These are phyloP conservation scores for Dolichallabes microphthalmus DNA, from an alignment of 2,113 vertebrate species.

Conservation along the genomic window DNA sequence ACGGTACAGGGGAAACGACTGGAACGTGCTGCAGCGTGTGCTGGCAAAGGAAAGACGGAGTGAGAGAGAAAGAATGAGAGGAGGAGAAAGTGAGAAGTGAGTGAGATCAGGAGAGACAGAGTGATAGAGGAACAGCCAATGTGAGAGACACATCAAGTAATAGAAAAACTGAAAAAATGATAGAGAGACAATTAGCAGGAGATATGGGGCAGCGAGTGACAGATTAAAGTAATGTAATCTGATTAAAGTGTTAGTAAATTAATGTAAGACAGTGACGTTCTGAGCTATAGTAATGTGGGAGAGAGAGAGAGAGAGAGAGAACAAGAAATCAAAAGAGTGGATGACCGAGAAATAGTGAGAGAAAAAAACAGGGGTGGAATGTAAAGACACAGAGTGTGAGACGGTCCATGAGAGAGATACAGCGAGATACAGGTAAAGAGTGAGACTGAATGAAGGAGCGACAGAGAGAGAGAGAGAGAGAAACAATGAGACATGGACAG, in stretches of 20 bases:
- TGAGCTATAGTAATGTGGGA: neutral
- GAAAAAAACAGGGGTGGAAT: neutral
- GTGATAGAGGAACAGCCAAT: neutral
- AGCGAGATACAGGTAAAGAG: neutral
- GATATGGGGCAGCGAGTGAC: neutral
- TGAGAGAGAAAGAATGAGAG: neutral
- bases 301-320: neutral
- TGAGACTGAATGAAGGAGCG: neutral
- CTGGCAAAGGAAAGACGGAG: slow-evolving; percentile 23
- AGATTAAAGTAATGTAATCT: neutral
- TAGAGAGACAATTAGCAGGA: neutral
- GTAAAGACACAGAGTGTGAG: neutral
- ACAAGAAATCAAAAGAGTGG: neutral
- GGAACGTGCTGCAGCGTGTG: slow-evolving; percentile 36
- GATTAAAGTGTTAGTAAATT: too few relatives aligned
- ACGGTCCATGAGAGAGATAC: neutral
- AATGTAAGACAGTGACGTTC: neutral
- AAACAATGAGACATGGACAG: neutral
- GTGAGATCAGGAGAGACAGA: neutral
- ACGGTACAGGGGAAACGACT: neutral
- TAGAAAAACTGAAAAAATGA: neutral
- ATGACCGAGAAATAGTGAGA: too few relatives aligned
- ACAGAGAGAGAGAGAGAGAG: neutral
- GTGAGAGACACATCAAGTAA: neutral
- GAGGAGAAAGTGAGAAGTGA: neutral